These are phyloP conservation scores for Physella acuta DNA, from an alignment of 1,140 invertebrate genomes.

Conservation along the genomic window DNA sequence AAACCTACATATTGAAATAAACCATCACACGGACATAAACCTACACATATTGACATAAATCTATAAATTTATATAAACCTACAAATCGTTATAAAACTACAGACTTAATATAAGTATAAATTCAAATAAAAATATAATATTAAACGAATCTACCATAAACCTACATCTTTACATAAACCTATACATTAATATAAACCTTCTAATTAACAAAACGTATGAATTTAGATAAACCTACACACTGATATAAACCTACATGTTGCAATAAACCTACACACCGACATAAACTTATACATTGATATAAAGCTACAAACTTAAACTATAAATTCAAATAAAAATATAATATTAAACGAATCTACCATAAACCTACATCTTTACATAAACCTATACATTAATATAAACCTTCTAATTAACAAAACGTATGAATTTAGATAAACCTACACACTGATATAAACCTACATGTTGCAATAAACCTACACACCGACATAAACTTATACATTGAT, in stretches of 20 bases:
- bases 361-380: too few species aligned
- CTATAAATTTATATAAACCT: not conserved
- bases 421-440: not conserved
- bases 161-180: too few species aligned
- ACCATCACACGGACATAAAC: not conserved
- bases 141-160: too few species aligned
- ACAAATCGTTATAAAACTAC: not conserved
- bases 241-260: not conserved
- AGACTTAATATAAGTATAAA: too few species aligned
- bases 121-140: too few species aligned
- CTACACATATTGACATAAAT: not conserved
- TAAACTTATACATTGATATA: not conserved
- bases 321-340: too few species aligned
- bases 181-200: too few species aligned
- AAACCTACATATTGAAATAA: not conserved
- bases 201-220: too few species aligned
- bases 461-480: not conserved
- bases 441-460: not conserved
- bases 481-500: not conserved
- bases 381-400: too few species aligned
- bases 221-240: not conserved
- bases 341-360: too few species aligned
- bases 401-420: too few species aligned
- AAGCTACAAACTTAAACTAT: not conserved
- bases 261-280: not conserved